Evolutionary conservation across 2,113 vertebrate species (phyloP).

Genomic region (Bucco capensis): DNA sequence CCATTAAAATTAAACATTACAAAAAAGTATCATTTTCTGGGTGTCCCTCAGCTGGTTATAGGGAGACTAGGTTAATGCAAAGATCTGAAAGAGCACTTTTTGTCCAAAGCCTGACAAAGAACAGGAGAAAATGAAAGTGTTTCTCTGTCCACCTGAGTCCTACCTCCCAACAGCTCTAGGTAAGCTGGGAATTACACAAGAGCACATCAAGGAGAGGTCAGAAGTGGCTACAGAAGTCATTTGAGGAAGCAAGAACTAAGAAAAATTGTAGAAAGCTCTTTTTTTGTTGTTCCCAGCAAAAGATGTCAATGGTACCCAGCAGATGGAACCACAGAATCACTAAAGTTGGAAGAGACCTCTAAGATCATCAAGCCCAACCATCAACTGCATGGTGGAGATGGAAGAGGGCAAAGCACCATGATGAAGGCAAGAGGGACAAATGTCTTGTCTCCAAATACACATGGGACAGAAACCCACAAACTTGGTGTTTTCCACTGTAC

Average conservation of each 20-base stretch:
- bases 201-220: neutral
- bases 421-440: neutral
- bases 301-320: neutral
- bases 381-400: neutral
- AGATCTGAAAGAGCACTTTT: neutral
- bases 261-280: neutral
- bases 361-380: too few species aligned
- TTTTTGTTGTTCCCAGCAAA: neutral
- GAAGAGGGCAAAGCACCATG: too few species aligned
- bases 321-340: too few species aligned
- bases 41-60: slow-evolving; percentile 86
- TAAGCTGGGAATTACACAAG: neutral
- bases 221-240: neutral
- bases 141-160: too few species aligned
- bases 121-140: neutral
- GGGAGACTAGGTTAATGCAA: too few species aligned
- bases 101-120: neutral
- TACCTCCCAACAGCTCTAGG: neutral
- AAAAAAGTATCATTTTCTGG: slow-evolving; percentile 63
- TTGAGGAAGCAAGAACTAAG: rapidly evolving
- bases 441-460: neutral
- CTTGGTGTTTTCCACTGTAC: neutral
- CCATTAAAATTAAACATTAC: too few species aligned
- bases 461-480: rapidly evolving
- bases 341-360: too few species aligned